A percentile compares a stretch with the other conserved stretches of the same genome.
Evolutionary conservation across 2,888 invertebrate species (phyloP).

Genomic region (Callimorpha dominula): DNA sequence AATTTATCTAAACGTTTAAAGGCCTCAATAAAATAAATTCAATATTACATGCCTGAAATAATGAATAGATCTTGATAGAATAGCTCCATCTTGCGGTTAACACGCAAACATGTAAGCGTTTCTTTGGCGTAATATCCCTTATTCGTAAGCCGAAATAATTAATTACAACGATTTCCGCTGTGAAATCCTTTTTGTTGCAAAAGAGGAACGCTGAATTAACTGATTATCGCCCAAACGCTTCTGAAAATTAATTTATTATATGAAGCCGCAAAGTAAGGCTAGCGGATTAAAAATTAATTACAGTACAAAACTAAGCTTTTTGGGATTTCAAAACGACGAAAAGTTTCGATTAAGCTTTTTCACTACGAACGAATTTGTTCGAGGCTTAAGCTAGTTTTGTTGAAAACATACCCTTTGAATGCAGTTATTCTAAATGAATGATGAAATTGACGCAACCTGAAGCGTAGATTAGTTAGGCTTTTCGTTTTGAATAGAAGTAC

Average conservation of each 20-base stretch:
- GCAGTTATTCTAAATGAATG: conserved; percentile 16
- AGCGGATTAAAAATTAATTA: conserved; percentile 83
- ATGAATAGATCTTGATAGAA: conserved; percentile 33
- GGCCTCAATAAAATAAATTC: conserved; percentile 23
- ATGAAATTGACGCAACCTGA: background rate
- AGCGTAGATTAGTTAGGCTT: background rate
- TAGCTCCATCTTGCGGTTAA: conserved; percentile 26
- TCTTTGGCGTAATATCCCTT: conserved; percentile 38
- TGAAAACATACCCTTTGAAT: conserved; percentile 34
- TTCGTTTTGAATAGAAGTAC: background rate
- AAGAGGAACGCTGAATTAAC: conserved; percentile 63
- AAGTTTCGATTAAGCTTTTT: conserved; percentile 61
- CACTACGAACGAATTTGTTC: conserved; percentile 46
- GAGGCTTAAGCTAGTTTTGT: conserved; percentile 36
- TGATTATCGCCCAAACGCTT: conserved; percentile 66
- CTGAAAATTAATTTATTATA: conserved; percentile 74
- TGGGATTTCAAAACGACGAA: conserved; percentile 56
- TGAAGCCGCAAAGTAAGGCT: conserved; percentile 73
- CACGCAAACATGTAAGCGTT: conserved; percentile 30
- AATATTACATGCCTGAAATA: conserved; percentile 29
- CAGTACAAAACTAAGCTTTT: conserved; percentile 70
- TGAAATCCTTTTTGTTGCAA: conserved; percentile 56
- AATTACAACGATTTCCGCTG: conserved; percentile 53
- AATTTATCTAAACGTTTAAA: background rate
- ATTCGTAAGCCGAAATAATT: conserved; percentile 54